Evolutionary conservation across 2,113 vertebrate genomes (phyloP).

Genomic region (Steatornis caripensis): DNA sequence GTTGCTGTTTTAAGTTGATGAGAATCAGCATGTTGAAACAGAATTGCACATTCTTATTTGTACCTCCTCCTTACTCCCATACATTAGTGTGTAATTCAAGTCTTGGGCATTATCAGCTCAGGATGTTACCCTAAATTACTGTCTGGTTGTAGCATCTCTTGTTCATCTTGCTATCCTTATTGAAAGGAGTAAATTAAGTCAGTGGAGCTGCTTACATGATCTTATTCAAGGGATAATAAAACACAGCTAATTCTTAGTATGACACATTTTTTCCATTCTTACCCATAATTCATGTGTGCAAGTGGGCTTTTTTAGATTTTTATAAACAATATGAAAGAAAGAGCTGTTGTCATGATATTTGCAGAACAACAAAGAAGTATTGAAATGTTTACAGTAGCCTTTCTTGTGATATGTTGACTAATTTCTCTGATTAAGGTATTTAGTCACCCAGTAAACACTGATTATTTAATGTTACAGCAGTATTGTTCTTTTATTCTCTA

Average conservation of each 20-base stretch:
- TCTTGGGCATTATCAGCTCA: background rate
- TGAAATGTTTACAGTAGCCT: slow-evolving; percentile 40
- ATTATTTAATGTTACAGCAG: background rate
- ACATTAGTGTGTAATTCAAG: background rate
- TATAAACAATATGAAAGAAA: slow-evolving; percentile 31
- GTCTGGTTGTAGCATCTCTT: background rate
- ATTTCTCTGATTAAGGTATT: slow-evolving; percentile 15
- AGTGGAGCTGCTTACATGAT: background rate
- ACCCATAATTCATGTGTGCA: slow-evolving; percentile 43
- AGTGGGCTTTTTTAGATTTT: slow-evolving; percentile 50
- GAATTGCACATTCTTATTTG: background rate
- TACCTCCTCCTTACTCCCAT: background rate
- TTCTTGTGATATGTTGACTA: slow-evolving; percentile 6
- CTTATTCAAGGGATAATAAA: background rate
- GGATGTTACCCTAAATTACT: background rate
- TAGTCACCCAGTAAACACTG: background rate
- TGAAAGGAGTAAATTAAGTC: background rate
- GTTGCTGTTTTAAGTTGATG: background rate
- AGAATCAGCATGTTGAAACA: background rate
- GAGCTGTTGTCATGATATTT: slow-evolving; percentile 21
- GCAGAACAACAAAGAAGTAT: background rate
- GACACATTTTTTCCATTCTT: slow-evolving; percentile 40
- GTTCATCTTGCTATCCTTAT: background rate
- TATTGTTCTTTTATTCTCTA: background rate
- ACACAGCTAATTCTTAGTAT: background rate